phyloP scores from a whole-genome alignment of 2,888 invertebrate genomes.

The Resseliella maxima region DNA sequence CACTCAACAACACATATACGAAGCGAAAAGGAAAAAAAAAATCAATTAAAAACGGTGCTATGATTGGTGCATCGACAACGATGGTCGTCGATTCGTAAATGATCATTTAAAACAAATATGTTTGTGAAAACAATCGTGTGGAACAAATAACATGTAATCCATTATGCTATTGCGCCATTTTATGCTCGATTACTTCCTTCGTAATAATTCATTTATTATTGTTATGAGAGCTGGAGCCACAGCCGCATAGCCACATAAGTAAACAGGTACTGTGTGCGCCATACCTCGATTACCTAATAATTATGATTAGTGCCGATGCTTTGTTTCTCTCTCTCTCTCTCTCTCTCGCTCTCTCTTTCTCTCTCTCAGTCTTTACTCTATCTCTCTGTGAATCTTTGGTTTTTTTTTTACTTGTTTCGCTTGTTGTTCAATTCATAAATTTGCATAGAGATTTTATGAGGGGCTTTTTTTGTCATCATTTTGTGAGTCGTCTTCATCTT shows the following conservation, averaged over 20 bases:
- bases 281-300: constrained; percentile 45
- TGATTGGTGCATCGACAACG: background rate
- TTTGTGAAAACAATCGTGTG: too few relatives aligned
- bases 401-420: too few relatives aligned
- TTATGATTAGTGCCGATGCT: constrained; percentile 30
- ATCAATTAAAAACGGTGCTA: too few relatives aligned
- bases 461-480: constrained; percentile 1
- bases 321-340: background rate
- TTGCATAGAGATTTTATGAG: constrained; percentile 14
- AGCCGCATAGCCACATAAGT: too few relatives aligned
- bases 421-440: background rate
- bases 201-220: constrained; percentile 18
- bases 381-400: too few relatives aligned
- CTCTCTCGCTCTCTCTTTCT: background rate
- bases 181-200: constrained; percentile 36
- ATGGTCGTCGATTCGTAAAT: too few relatives aligned
- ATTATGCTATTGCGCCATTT: constrained; percentile 22
- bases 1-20: background rate
- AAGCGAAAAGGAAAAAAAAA: background rate
- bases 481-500: background rate
- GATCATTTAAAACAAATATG: background rate
- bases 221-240: background rate
- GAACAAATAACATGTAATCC: constrained; percentile 4
- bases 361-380: too few relatives aligned
- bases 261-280: background rate